These are phyloP conservation scores for Crepidodera aurea DNA, from an alignment of 2,888 invertebrate species.

Conservation along the genomic window DNA sequence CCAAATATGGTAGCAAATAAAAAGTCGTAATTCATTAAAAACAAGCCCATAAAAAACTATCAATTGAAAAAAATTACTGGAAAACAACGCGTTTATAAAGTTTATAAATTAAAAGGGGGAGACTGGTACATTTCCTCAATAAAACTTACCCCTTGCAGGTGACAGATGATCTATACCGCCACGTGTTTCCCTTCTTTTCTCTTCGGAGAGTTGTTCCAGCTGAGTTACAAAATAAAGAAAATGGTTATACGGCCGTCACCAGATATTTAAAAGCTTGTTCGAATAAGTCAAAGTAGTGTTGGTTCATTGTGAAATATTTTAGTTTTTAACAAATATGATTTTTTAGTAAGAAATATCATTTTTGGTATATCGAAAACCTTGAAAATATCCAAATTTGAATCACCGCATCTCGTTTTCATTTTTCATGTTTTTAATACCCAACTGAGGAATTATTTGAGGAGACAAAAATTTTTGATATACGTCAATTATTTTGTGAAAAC, in stretches of 20 bases:
- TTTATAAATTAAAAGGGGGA: slow-evolving; percentile 10
- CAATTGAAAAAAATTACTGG: slow-evolving; percentile 1
- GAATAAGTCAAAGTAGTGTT: too few relatives aligned
- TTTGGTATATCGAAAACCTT: too few relatives aligned
- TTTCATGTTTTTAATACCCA: too few relatives aligned
- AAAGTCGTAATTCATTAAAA: not conserved
- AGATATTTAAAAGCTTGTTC: not conserved
- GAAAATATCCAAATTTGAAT: too few relatives aligned
- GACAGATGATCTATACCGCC: slow-evolving; percentile 21
- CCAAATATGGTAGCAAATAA: too few relatives aligned
- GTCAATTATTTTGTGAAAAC: too few relatives aligned
- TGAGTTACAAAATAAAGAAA: slow-evolving; percentile 8
- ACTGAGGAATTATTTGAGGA: too few relatives aligned
- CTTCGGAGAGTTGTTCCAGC: slow-evolving; percentile 10
- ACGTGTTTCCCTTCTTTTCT: slow-evolving; percentile 22
- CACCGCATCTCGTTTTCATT: too few relatives aligned
- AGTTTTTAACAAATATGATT: too few relatives aligned
- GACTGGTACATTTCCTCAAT: slow-evolving; percentile 26
- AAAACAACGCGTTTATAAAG: slow-evolving; percentile 1
- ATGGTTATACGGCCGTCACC: not conserved
- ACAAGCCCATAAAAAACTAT: slow-evolving; percentile 8
- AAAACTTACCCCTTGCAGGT: slow-evolving; percentile 24
- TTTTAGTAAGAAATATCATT: too few relatives aligned
- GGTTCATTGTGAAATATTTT: too few relatives aligned
- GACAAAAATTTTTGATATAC: too few relatives aligned